phyloP scores from a whole-genome alignment of 2,113 vertebrate species.

The Passer montanus region DNA sequence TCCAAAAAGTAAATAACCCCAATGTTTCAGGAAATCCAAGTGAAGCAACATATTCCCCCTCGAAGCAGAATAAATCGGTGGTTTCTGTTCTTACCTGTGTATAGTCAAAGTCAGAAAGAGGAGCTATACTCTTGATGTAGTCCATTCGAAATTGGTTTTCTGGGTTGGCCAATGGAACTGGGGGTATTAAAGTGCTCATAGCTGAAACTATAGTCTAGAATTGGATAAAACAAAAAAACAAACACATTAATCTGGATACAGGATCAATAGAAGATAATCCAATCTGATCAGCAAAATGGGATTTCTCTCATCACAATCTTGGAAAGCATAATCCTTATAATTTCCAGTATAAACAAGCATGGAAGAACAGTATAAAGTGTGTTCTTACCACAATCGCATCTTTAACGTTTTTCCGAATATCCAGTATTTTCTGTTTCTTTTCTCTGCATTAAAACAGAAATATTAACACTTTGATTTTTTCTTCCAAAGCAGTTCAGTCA shows the following conservation, averaged over 20 bases:
- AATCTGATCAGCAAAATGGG: slow-evolving; percentile 68
- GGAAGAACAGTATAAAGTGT: slow-evolving; percentile 41
- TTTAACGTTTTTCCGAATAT: slow-evolving; percentile 99
- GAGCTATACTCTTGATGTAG: slow-evolving; percentile 99
- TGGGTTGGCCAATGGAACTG: slow-evolving; percentile 94
- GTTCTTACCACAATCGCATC: slow-evolving; percentile 98
- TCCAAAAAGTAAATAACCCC: not conserved
- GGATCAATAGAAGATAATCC: slow-evolving; percentile 54
- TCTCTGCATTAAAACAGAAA: slow-evolving; percentile 84
- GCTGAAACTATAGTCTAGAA: slow-evolving; percentile 97
- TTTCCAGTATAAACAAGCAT: slow-evolving; percentile 26
- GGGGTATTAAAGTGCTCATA: slow-evolving; percentile 99
- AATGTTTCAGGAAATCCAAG: not conserved
- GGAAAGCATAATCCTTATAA: not conserved
- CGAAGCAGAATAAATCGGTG: not conserved
- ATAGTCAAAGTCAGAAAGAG: slow-evolving; percentile 97
- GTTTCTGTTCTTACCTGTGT: slow-evolving; percentile 85
- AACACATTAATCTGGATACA: slow-evolving; percentile 21
- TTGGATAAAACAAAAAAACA: slow-evolving; percentile 46
- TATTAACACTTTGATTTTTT: slow-evolving; percentile 17
- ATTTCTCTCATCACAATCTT: slow-evolving; percentile 53
- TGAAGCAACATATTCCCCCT: not conserved
- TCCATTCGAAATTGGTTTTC: slow-evolving; percentile 98
- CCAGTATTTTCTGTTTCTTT: slow-evolving; percentile 99
- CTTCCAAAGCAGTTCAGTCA: not conserved